These are phyloP conservation scores for Lemur catta DNA, from an alignment of 2,797 vertebrate genomes.

Conservation along the genomic window DNA sequence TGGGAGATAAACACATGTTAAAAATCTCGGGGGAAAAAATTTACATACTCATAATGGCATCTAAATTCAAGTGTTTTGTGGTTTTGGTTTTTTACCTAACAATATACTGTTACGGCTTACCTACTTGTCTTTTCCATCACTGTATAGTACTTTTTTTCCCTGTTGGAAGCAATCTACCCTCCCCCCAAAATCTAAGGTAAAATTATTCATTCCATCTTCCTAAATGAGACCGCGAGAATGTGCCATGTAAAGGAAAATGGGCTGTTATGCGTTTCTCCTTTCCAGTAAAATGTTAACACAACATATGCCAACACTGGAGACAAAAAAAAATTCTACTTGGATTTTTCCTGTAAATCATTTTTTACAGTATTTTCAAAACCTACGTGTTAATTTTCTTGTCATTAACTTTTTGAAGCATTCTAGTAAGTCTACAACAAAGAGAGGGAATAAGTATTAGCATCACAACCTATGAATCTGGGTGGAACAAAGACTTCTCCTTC, in stretches of 20 bases:
- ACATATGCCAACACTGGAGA: slow-evolving; percentile 45
- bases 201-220: slow-evolving; percentile 38
- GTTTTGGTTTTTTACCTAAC: background rate
- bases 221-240: slow-evolving; percentile 45
- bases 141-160: slow-evolving; percentile 18
- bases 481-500: slow-evolving; percentile 75
- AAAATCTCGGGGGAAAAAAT: slow-evolving; percentile 35
- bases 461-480: slow-evolving; percentile 69
- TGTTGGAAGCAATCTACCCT: background rate
- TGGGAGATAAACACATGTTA: background rate
- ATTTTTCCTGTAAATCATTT: slow-evolving; percentile 17
- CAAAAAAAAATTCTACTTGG: background rate
- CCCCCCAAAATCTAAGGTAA: slow-evolving; percentile 26
- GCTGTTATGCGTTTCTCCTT: slow-evolving; percentile 44
- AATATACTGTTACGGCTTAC: background rate
- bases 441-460: slow-evolving; percentile 52
- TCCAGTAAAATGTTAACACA: slow-evolving; percentile 57
- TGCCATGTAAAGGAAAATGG: slow-evolving; percentile 53
- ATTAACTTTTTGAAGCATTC: slow-evolving; percentile 57
- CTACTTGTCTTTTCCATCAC: background rate
- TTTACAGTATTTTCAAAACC: slow-evolving; percentile 24
- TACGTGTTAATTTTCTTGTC: background rate
- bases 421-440: slow-evolving; percentile 72
- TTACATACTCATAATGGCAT: background rate
- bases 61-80: background rate